phyloP scores from a whole-genome alignment of 2,888 invertebrate genomes.

The Falcaria lacertinaria region DNA sequence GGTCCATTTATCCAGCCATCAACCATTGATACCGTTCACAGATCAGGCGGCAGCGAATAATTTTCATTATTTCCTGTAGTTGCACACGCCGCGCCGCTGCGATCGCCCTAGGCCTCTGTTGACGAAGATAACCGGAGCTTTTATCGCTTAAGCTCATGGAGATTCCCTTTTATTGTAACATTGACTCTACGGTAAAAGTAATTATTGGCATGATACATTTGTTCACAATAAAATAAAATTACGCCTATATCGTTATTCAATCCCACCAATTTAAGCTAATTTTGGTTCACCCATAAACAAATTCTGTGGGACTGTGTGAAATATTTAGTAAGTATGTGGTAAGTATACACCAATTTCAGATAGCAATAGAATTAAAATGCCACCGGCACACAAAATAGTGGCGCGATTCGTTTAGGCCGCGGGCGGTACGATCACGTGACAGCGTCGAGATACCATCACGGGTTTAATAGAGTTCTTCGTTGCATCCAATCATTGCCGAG shows the following conservation, averaged over 20 bases:
- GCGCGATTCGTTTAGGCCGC: constrained; percentile 45
- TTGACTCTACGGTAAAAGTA: no score
- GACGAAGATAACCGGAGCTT: constrained; percentile 36
- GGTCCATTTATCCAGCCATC: constrained; percentile 58
- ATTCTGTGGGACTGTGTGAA: no score
- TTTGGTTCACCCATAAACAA: no score
- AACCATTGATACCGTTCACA: constrained; percentile 56
- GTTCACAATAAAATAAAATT: no score
- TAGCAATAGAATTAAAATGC: constrained; percentile 23
- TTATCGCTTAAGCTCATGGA: neutral
- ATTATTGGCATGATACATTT: no score
- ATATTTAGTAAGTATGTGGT: constrained; percentile 3
- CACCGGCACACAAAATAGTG: constrained; percentile 28
- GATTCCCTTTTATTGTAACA: no score
- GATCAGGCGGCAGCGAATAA: constrained; percentile 48
- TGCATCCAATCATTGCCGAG: constrained; percentile 61
- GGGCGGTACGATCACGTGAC: constrained; percentile 60
- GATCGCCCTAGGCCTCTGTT: constrained; percentile 33
- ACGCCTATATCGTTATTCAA: no score
- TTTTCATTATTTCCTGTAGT: constrained; percentile 57
- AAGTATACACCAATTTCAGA: neutral
- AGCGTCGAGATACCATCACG: constrained; percentile 60
- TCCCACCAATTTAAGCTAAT: no score
- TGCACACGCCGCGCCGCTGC: constrained; percentile 34
- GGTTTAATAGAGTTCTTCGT: constrained; percentile 65